Base-by-base conservation (phyloP, 2,888 invertebrate species). In the Leptopterna dolabrata region DNA sequence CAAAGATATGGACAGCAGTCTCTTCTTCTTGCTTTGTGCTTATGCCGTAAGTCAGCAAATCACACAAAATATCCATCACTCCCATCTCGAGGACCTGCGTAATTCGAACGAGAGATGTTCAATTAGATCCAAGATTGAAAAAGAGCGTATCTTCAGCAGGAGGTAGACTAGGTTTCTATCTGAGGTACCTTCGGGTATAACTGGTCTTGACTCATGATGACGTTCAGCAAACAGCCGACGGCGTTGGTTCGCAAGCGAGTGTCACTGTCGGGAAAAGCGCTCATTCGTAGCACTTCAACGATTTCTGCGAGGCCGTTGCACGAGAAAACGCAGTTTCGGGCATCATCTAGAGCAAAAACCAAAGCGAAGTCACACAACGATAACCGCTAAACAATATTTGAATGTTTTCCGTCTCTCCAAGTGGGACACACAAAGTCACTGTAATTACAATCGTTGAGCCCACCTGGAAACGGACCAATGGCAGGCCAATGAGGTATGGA, bases 151-250 rank as follows among this genome's bases (percentile, higher is more conserved):
- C 4, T 47, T 13, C 47, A 14, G 4, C 47, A 47, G 4, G 1
- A 16, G 16, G 16, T 47, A 1, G 47, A 47, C 2, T 7, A 9
- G 43, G 6, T 6, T 43, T 43, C 43, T 43, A n/a, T 43, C 1
- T 63, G 27, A 30, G 13, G 7, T 87, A 92, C 92, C 91, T 92
- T 92, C 90, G 94, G 94, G 85, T 95, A 94, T 89, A 95, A 93
- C 81, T 94, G 93, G 88, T 94, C 94, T 90, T 96, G 95, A 19
- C 95, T 95, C 89, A 96, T 94, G 78, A 96, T 93, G 91, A 96
- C 95, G 92, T 97, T 97, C 80, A 97, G 93, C 76, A 97, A 92
- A 87, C 96, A 94, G 89, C 97, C 97, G 90, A 95, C 95, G 4
- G 93, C 94, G 91, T 95, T 94, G 91, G 94, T 94, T 90, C 95